Evolutionary conservation across 2,888 invertebrate species (phyloP), one percentile per base, ranked within the genome.

Genomic region (Parelbella ahira): DNA sequence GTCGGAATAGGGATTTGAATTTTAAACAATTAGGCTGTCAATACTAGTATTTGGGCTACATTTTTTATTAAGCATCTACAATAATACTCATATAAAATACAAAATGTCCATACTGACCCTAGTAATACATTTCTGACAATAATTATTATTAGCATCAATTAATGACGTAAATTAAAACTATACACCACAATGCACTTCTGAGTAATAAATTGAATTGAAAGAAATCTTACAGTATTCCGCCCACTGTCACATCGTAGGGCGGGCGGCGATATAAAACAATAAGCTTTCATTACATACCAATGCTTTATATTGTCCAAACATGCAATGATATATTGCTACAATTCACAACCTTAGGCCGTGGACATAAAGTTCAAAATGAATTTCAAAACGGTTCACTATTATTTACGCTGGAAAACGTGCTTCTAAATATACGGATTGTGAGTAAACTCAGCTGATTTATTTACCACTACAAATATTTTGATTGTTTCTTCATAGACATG

Each of bases 261-360:
- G 80, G 83, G 74, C 57, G 68, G 74, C 75, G 68, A 81, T 82
- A 81, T 83, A 82, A 84, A 84, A 84, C 83, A 83, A 84, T 84
- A 82, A 82, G 79, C 78, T 77, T 79, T 75, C 62, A 71, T 74
- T 75, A 65, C 70, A 57, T 62, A 66, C 59, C 72, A 55, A 70
- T 73, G 64, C 60, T 76, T 84, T 82, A 84, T 81, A 79, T 62
- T 60, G 51, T 46, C 56, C 45, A 37, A 54, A 51, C 84, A 84
- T 82, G 84, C 83, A 51, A 81, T n/a, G n/a, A n/a, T n/a, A n/a
- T n/a, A n/a, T n/a, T n/a, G n/a, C 34, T 45, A 47, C 10, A 10
- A 13, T 13, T 7, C n/a, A 33, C 13, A 47, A 25, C 37, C 11
- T 30, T 48, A 10, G 9, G 36, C 53, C 37, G 18, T 7, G 2